Conservation (phyloP, 2,797 vertebrate species). For the Schizothorax lantsangensis region DNA sequence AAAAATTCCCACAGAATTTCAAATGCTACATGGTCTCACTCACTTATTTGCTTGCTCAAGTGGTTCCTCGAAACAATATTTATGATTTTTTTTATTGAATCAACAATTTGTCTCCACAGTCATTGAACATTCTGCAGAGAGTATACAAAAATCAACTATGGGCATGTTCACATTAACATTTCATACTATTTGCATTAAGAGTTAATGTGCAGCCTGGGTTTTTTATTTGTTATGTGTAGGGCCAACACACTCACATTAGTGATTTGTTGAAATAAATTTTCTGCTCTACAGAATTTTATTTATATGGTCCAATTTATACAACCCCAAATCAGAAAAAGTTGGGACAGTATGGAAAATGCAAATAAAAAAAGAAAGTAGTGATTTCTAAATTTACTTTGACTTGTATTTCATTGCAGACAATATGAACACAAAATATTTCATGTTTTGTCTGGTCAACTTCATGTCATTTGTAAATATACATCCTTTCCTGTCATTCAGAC, state of each 20-base stretch:
- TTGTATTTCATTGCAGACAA: too few species aligned
- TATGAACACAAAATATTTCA: too few species aligned
- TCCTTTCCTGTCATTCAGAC: too few species aligned
- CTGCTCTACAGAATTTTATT: neutral
- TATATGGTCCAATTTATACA: too few species aligned
- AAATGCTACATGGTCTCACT: neutral
- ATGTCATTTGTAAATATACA: too few species aligned
- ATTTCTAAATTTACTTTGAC: too few species aligned
- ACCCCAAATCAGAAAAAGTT: too few species aligned
- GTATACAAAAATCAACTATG: constrained; percentile 16
- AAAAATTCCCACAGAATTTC: neutral
- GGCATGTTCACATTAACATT: constrained; percentile 37
- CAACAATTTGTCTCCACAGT: constrained; percentile 1
- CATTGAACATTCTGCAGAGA: neutral
- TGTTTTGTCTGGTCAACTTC: too few species aligned
- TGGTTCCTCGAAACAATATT: neutral
- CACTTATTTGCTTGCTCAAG: neutral
- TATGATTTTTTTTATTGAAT: neutral
- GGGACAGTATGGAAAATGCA: too few species aligned
- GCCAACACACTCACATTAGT: neutral
- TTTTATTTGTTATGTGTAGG: constrained; percentile 23
- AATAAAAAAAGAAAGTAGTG: too few species aligned
- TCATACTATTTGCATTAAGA: too few species aligned
- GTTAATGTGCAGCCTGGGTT: constrained; percentile 31
- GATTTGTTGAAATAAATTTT: neutral